phyloP scores from a whole-genome alignment of 2,113 vertebrate species.

The Alosa alosa region DNA sequence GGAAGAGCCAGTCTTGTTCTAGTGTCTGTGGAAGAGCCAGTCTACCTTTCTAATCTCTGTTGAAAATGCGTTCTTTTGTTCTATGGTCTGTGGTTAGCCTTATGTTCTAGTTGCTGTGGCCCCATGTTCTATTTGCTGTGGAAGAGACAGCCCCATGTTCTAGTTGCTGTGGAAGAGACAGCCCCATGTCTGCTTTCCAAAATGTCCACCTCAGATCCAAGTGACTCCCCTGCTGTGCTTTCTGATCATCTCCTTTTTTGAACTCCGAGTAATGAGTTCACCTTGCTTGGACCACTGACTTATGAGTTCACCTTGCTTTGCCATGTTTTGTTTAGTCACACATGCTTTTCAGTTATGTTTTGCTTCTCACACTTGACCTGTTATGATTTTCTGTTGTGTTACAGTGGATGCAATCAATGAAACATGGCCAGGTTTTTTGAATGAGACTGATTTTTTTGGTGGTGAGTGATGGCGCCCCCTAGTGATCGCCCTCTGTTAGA shows the following conservation, averaged over 20 bases:
- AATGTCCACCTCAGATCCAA: background rate
- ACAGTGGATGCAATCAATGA: slow-evolving; percentile 99
- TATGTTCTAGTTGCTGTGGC: background rate
- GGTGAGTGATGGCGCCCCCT: slow-evolving; percentile 92
- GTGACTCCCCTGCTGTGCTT: background rate
- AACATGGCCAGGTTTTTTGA: slow-evolving; percentile 98
- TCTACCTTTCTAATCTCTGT: background rate
- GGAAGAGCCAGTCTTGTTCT: background rate
- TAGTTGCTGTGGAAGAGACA: background rate
- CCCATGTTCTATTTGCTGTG: background rate
- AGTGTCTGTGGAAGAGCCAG: background rate
- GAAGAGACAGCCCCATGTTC: background rate
- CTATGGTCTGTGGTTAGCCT: background rate
- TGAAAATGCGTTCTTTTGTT: background rate
- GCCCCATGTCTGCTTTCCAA: background rate
- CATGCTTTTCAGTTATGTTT: slow-evolving; percentile 32
- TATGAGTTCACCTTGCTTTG: slow-evolving; percentile 32
- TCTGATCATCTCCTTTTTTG: background rate
- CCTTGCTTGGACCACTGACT: background rate
- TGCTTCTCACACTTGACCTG: slow-evolving; percentile 67
- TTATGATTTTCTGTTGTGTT: slow-evolving; percentile 93
- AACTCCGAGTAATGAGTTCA: too few species aligned
- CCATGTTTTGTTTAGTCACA: slow-evolving; percentile 31
- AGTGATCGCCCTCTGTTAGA: slow-evolving; percentile 69
- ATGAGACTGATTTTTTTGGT: slow-evolving; percentile 98